A percentile compares a stretch with the other conserved stretches of the same genome.
These are phyloP conservation scores for Nesospiza acunhae DNA, from an alignment of 2,113 vertebrate species.

Conservation along the genomic window DNA sequence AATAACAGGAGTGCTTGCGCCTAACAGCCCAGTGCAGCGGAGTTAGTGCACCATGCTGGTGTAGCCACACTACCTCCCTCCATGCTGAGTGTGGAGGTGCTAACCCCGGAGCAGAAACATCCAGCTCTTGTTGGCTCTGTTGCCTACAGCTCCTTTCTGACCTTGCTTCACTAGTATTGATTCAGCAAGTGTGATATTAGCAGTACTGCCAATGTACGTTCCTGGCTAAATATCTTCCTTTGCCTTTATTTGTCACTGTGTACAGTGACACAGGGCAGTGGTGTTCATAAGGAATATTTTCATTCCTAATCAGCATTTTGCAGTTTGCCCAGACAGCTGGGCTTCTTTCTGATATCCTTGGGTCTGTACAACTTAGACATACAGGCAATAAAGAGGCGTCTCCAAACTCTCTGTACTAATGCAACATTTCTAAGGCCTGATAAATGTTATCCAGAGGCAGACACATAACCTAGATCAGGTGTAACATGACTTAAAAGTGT, in stretches of 20 bases:
- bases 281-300: neutral
- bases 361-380: neutral
- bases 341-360: neutral
- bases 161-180: neutral
- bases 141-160: neutral
- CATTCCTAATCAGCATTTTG: neutral
- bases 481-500: neutral
- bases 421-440: neutral
- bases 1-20: neutral
- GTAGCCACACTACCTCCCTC: neutral
- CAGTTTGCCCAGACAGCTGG: neutral
- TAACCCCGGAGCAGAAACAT: fast-evolving
- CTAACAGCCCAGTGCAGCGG: neutral
- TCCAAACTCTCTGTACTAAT: neutral
- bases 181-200: neutral
- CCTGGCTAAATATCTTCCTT: neutral
- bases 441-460: neutral
- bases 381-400: neutral
- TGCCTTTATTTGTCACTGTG: neutral
- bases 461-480: neutral
- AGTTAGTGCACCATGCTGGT: neutral
- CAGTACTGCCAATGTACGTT: neutral
- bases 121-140: neutral
- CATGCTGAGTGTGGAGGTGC: fast-evolving
- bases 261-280: neutral